Base-by-base conservation (phyloP, 2,888 invertebrate genomes). In the Ophioninae sp. region DNA sequence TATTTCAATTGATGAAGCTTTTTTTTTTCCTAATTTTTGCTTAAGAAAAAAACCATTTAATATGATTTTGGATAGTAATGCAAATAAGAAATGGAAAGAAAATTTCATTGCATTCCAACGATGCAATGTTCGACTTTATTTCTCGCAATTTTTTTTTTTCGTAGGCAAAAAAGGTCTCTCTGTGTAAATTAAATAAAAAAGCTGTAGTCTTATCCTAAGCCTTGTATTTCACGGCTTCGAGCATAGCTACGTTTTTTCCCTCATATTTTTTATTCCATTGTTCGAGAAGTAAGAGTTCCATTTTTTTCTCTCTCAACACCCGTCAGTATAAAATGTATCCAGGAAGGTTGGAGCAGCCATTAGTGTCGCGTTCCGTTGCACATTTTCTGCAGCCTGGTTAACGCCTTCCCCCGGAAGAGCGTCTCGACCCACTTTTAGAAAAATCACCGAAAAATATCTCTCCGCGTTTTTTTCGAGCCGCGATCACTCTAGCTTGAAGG, bases 321-420 rank as follows among this genome's bases (percentile, higher is more conserved):
- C 17, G 13, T 17, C 44, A 9, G 10, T 63, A 67, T 30, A 78
- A 72, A 20, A 56, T 69, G 41, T 59, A 44, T 22, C 23, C 56
- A 64, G 59, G 61, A 37, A 61, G 67, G 76, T 23, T 72, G 74
- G 71, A 22, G 79, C 61, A 61, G 71, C 61, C 75, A 56, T 23
- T 75, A 79, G 71, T 65, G 71, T 79, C 61, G 71, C 23, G 58
- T 68, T 58, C 30, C 77, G 37, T 23, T 78, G 76, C 39, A 68
- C 75, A 30, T 73, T 59, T 69, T 61, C 68, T 76, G 58, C 37
- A 72, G 58, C 84, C 72, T 56, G 68, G 67, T 79, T 84, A 76
- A 75, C 79, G 61, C 72, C 63, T 73, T 64, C 22, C 20, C 67
- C 41, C 71, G 67, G 65, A 64, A 82, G 76, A 68, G 56, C 22